These are phyloP conservation scores for Rhopalosiphum maidis DNA, from an alignment of 1,140 invertebrate genomes.

Conservation along the genomic window DNA sequence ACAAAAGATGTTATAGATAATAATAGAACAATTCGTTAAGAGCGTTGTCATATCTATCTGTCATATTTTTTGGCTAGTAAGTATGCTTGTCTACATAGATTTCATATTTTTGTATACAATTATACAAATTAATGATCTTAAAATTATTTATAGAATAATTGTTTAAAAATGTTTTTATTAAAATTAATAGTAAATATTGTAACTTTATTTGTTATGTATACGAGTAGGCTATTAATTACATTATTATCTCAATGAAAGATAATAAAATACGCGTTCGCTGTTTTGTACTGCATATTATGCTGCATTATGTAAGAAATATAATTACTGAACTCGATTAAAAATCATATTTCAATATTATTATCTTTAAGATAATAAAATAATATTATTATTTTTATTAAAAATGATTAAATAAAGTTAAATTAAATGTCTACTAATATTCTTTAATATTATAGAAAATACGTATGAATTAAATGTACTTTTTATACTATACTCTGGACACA, in stretches of 20 bases:
- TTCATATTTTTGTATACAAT: not conserved
- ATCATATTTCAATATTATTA: not conserved
- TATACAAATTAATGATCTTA: not conserved
- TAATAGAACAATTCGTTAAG: slow-evolving; percentile 28
- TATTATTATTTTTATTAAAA: too few species aligned
- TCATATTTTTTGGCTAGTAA: slow-evolving; percentile 14
- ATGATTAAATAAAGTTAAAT: not conserved
- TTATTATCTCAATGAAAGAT: not conserved
- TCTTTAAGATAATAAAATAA: not conserved
- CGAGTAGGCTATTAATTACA: not conserved
- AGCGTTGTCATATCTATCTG: not conserved
- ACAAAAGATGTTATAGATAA: slow-evolving; percentile 6
- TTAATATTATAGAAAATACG: not conserved
- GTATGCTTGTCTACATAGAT: not conserved
- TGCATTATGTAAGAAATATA: not conserved
- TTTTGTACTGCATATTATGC: not conserved
- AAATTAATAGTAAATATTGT: not conserved
- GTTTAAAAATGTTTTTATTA: not conserved
- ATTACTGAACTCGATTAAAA: not conserved
- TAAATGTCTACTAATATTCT: not conserved
- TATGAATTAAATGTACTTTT: not conserved
- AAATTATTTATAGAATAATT: slow-evolving; percentile 26
- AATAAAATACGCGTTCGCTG: not conserved
- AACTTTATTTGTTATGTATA: not conserved
- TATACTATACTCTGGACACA: not conserved